A percentile compares a stretch with the other conserved stretches of the same genome.
phyloP scores from a whole-genome alignment of 2,888 invertebrate species.

The Nemapogon koenigi region DNA sequence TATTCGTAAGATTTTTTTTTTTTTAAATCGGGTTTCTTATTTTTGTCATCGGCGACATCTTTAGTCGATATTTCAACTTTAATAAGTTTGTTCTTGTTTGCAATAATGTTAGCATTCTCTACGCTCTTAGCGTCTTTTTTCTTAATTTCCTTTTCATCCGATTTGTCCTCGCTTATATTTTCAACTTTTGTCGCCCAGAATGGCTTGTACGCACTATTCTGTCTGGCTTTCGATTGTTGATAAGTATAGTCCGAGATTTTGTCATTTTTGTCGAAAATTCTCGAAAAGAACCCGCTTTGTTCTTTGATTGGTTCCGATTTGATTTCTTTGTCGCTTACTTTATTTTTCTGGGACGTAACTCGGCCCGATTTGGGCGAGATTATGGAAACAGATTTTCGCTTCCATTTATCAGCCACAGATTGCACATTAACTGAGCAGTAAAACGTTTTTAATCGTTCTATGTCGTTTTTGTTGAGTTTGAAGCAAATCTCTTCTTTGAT shows the following conservation, averaged over 20 bases:
- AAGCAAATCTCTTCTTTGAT: conserved; percentile 30
- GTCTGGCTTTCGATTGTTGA: conserved; percentile 33
- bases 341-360: conserved; percentile 20
- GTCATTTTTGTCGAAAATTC: conserved; percentile 34
- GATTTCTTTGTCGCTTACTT: conserved; percentile 18
- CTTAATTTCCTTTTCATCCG: too few species aligned
- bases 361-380: conserved; percentile 42
- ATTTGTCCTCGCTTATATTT: too few species aligned
- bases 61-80: too few species aligned
- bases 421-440: conserved; percentile 25
- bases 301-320: conserved; percentile 5
- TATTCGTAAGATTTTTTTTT: conserved; percentile 28
- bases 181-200: conserved; percentile 44
- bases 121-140: too few species aligned
- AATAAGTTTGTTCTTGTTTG: too few species aligned
- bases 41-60: too few species aligned
- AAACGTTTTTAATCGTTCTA: conserved; percentile 31
- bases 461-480: conserved; percentile 34
- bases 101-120: too few species aligned
- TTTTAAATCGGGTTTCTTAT: too few species aligned
- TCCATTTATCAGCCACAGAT: conserved; percentile 32
- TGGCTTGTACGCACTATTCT: conserved; percentile 33
- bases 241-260: conserved; percentile 44
- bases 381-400: conserved; percentile 40
- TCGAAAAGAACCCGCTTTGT: conserved; percentile 30